phyloP scores from a whole-genome alignment of 2,113 vertebrate species.

The Zosterops japonicus region DNA sequence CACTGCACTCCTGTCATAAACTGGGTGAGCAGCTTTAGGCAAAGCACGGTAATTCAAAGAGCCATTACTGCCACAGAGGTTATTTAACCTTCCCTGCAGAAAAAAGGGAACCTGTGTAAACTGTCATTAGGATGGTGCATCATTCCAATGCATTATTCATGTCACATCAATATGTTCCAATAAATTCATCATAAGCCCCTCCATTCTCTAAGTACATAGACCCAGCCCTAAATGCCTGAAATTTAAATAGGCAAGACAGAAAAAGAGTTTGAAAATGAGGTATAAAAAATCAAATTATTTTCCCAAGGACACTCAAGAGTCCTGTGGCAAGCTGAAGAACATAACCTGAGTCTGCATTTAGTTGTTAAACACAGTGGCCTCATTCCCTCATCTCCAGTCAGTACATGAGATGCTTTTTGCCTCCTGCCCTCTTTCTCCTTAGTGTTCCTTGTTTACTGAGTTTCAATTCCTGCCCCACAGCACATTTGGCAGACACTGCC shows the following conservation, averaged over 20 bases:
- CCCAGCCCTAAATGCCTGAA: background rate
- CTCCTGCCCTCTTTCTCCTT: background rate
- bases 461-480: background rate
- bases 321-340: background rate
- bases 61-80: background rate
- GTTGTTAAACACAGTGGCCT: background rate
- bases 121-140: background rate
- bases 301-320: background rate
- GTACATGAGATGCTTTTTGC: background rate
- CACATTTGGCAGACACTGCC: background rate
- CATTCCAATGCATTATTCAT: background rate
- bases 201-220: background rate
- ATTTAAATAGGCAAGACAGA: background rate
- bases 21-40: background rate
- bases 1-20: background rate
- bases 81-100: background rate
- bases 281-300: background rate
- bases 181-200: background rate
- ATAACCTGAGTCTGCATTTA: background rate
- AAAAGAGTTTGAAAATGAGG: background rate
- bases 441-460: background rate
- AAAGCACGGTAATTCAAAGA: background rate
- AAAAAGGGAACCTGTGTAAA: background rate
- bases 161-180: background rate
- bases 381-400: background rate